Base-by-base conservation (phyloP, 1,140 invertebrate species). In the Cydia amplana region DNA sequence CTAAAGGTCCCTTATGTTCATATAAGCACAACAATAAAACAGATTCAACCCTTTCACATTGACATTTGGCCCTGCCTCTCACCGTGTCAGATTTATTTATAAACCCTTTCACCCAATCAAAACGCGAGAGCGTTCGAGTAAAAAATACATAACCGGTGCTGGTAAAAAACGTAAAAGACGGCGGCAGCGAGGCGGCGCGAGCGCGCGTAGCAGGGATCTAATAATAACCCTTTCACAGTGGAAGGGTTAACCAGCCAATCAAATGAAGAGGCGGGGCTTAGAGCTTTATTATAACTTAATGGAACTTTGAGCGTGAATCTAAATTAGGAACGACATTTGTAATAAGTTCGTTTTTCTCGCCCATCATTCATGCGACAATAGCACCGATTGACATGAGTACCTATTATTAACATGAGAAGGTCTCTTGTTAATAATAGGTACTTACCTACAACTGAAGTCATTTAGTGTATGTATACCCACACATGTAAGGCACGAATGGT, bases 71-170 rank as follows among this genome's bases (percentile, higher is more conserved):
- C 76, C 83, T 84, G 83, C 84, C 80, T 70, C 84, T 87, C 75
- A 49, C 16, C 65, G 60, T 73, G 76, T 78, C 78, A 77, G 82
- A 87, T 89, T 85, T 89, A 86, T 87, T 88, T 89, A 89, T 83
- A 92, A 92, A 90, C 87, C 89, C 89, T 90, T 91, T 89, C 84
- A 83, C 82, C 90, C 90, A 92, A 91, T 92, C 83, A 85, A 83
- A 87, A 80, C 77, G 85, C 82, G 77, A 67, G 64, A 70, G 73
- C 55, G 74, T 28, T 74, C 51, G 74, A 65, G 73, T 83, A 86
- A 87, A 90, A 89, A 91, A 85, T 78, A 85, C 81, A 79, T 78
- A 81, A 83, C 75, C 64, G 70, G 70, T 74, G 77, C 43, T 74
- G 75, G 75, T 87, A 90, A 90, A 91, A 91, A 91, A 89, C 78